phyloP scores from a whole-genome alignment of 2,797 vertebrate species.

The Enteromius trimaculatus region DNA sequence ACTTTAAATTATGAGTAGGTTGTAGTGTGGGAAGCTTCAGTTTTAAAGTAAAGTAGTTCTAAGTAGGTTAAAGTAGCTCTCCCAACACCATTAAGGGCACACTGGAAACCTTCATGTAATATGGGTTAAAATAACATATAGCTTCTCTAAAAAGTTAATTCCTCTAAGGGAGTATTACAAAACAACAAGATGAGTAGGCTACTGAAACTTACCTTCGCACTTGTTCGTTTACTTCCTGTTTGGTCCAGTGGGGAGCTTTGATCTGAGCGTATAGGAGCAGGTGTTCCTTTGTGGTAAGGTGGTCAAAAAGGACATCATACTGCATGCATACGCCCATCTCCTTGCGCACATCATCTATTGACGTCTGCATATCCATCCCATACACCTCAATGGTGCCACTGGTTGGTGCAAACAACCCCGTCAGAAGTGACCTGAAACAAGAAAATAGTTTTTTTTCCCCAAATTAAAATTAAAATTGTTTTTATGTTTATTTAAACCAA shows the following conservation, averaged over 20 bases:
- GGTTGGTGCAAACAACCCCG: conserved; percentile 87
- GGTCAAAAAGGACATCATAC: conserved; percentile 92
- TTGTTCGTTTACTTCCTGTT: conserved; percentile 83
- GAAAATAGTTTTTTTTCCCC: conserved; percentile 14
- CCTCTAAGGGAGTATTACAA: not conserved
- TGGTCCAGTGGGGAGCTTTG: conserved; percentile 91
- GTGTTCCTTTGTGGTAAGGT: conserved; percentile 93
- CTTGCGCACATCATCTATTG: conserved; percentile 81
- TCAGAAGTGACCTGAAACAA: conserved; percentile 89
- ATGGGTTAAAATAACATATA: not conserved
- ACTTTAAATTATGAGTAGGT: not conserved
- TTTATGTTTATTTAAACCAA: not conserved
- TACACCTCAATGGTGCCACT: conserved; percentile 91
- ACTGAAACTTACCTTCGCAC: conserved; percentile 81
- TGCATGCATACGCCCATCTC: conserved; percentile 97
- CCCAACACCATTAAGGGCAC: not conserved
- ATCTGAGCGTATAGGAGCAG: conserved; percentile 92
- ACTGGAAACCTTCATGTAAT: not conserved
- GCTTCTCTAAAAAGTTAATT: not conserved
- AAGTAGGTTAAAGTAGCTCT: not conserved
- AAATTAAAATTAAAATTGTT: not conserved
- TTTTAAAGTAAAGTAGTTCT: not conserved
- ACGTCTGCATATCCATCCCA: conserved; percentile 86
- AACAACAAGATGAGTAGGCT: not conserved
- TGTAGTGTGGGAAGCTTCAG: not conserved